These are phyloP conservation scores for Percopsis transmontana DNA, from an alignment of 2,113 vertebrate genomes.

Conservation along the genomic window DNA sequence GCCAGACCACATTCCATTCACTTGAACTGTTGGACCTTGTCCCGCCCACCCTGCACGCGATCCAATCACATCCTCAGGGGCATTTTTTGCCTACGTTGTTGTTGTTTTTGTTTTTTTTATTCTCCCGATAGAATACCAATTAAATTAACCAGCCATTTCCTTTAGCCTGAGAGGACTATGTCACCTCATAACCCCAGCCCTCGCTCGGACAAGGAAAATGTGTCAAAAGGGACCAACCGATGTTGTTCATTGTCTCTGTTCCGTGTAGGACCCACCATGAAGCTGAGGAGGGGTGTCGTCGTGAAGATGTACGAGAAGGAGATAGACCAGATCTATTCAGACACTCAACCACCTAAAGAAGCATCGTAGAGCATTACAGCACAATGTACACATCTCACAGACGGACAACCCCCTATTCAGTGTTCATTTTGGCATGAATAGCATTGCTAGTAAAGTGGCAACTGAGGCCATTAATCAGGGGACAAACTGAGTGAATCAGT, in stretches of 20 bases:
- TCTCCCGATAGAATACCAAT: not conserved
- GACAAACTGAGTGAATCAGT: not conserved
- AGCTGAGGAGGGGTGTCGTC: constrained; percentile 78
- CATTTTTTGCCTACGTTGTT: not conserved
- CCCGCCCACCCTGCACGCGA: not conserved
- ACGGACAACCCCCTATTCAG: not conserved
- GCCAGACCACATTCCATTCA: constrained; percentile 8
- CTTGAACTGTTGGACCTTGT: not conserved
- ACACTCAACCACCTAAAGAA: not conserved
- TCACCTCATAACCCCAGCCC: too few relatives aligned
- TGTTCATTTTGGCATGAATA: constrained; percentile 6
- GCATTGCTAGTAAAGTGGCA: not conserved
- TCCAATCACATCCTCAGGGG: not conserved
- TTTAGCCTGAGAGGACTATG: too few relatives aligned
- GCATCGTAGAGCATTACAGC: not conserved
- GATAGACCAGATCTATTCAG: constrained; percentile 73
- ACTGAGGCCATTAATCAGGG: not conserved
- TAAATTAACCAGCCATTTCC: not conserved
- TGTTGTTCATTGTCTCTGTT: constrained; percentile 19
- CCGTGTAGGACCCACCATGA: constrained; percentile 80
- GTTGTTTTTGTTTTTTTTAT: not conserved
- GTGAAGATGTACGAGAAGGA: constrained; percentile 77
- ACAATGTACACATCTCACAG: not conserved
- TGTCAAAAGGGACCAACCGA: too few relatives aligned
- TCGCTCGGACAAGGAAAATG: too few relatives aligned